These are phyloP conservation scores for Rhinoderma darwinii DNA, from an alignment of 2,113 vertebrate species.

Conservation along the genomic window DNA sequence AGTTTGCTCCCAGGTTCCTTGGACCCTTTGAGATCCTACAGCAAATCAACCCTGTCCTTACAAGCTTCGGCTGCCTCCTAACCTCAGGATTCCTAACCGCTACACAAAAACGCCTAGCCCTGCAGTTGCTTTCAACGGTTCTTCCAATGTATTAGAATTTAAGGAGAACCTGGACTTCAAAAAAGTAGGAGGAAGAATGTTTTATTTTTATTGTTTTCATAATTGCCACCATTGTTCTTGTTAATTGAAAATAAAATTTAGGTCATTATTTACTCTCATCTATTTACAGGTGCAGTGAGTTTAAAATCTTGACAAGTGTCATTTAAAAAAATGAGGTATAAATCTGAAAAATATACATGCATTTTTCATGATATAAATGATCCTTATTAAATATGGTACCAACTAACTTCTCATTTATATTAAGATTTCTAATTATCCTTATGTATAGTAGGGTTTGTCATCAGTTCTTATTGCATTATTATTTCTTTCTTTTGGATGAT, in stretches of 20 bases:
- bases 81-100: too few species aligned
- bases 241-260: background rate
- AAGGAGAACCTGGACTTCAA: too few species aligned
- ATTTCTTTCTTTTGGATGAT: background rate
- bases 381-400: background rate
- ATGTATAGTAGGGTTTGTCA: background rate
- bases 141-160: too few species aligned
- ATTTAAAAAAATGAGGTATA: background rate
- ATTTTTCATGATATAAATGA: background rate
- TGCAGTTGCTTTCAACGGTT: too few species aligned
- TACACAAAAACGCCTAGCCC: too few species aligned
- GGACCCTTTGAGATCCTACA: too few species aligned
- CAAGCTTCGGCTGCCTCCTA: too few species aligned
- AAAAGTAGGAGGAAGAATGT: too few species aligned
- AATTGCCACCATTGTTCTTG: background rate
- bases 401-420: background rate
- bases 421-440: background rate
- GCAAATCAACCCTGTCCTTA: too few species aligned
- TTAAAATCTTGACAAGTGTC: background rate
- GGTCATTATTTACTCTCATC: background rate
- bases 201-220: too few species aligned
- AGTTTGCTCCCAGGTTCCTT: too few species aligned
- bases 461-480: slow-evolving; percentile 6
- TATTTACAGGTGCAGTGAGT: background rate
- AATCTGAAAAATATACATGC: background rate